Base-by-base conservation (phyloP, 1,140 invertebrate species). In the Drosophila biarmipes region DNA sequence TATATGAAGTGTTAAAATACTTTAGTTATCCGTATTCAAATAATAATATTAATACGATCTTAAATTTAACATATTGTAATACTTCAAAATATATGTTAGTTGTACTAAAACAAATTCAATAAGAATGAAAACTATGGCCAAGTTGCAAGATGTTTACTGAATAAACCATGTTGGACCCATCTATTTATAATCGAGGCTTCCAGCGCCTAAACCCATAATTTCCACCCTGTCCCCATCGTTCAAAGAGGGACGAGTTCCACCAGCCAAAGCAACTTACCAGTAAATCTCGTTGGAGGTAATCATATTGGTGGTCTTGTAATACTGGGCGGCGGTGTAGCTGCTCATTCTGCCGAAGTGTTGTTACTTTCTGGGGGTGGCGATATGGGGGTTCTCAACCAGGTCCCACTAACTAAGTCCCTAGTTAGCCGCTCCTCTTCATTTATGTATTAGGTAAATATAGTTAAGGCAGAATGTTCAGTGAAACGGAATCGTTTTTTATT, bases 201-300 rank as follows among this genome's bases (percentile, higher is more conserved):
- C 38, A 59, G 29, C 29, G 10, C 29, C 6, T 10, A 45, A 42
- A 48, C 49, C 35, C 42, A 27, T 43, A 14, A 2, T 55, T 19
- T 37, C 19, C 29, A 62, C 15, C 8, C 55, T 29, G 24, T 4
- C 0, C 31, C 24, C 15, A 10, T 12, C 15, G 6, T 11, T 34
- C 17, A 49, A 34, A 27, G 19, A 49, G 77, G 72, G 56, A 73
- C 52, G 58, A 63, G 29, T 48, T 5, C 17, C 19, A 45, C 38
- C 15, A 46, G 51, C 21, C 11, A 46, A 31, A 21, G 27, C 48
- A 58, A 91, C 90, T 91, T 76, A 91, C 90, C 90, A 91, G 81
- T 91, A 91, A 73, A 91, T 91, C 64, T 91, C 90, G 62, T 91
- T 91, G 66, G 90, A 91, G 73, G 90, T 91, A 90, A 91, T 86